These are phyloP conservation scores for Oscheius onirici DNA, from an alignment of 2,888 invertebrate genomes.

Conservation along the genomic window DNA sequence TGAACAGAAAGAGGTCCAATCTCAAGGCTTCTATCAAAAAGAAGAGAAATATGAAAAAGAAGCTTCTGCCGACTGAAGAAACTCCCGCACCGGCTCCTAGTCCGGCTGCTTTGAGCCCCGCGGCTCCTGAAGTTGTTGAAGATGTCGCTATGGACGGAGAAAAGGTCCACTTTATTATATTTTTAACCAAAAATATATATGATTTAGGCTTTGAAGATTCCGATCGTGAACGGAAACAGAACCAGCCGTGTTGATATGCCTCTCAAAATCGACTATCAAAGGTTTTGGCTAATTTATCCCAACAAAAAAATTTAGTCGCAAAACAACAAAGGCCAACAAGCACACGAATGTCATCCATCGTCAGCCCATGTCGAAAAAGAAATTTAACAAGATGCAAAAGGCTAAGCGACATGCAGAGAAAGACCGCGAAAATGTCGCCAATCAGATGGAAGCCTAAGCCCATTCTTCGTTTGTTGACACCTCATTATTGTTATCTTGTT, in stretches of 20 bases:
- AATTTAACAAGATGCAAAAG: slow-evolving; percentile 22
- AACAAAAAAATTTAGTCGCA: not conserved
- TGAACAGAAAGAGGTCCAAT: slow-evolving; percentile 21
- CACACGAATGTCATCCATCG: slow-evolving; percentile 5
- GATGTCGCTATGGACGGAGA: slow-evolving; percentile 14
- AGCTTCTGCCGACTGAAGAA: not conserved
- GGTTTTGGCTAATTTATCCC: not conserved
- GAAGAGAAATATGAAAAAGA: slow-evolving; percentile 3
- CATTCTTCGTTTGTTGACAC: not conserved
- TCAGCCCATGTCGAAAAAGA: slow-evolving; percentile 28
- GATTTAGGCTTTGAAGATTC: slow-evolving; percentile 4
- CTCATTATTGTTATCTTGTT: not conserved
- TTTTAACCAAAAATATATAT: not conserved
- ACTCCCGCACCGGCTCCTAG: slow-evolving; percentile 12
- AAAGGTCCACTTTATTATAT: not conserved
- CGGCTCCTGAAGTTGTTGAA: not conserved
- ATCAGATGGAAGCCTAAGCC: slow-evolving; percentile 15
- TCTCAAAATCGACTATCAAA: not conserved
- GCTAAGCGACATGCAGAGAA: not conserved
- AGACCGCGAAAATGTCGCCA: not conserved
- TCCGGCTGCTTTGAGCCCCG: too few species aligned
- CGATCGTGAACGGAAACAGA: slow-evolving; percentile 2
- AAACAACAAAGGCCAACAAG: slow-evolving; percentile 12
- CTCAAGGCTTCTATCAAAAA: slow-evolving; percentile 14
- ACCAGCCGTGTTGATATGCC: slow-evolving; percentile 11